Base-by-base conservation (phyloP, 2,797 vertebrate species). In the Cuculus canorus region DNA sequence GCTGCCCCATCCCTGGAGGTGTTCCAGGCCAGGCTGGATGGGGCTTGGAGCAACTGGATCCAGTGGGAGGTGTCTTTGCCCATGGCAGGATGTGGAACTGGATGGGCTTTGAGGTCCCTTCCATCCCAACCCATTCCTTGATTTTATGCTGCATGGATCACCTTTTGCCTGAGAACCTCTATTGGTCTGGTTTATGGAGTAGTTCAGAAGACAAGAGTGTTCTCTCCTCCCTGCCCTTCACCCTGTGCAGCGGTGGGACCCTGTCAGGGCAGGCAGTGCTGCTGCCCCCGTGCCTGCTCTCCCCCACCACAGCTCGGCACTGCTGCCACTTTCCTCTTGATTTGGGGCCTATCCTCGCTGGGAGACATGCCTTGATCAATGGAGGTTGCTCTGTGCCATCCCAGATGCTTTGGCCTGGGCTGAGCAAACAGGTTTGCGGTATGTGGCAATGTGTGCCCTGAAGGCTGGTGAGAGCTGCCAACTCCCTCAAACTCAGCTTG, bases 391-490 rank as follows among this genome's bases (percentile, higher is more conserved):
- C 54, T 14, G 32, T 82, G 66, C 69, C 68, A 35, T 37, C 28
- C 63, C 84, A 89, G 70, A 78, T 92, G 85, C 83, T 53, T 17
- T 65, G 77, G 65, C 80, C 50, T 7, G 28, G 57, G 79, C 85
- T 85, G 69, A 89, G 93, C 80, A 92, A 88, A 86, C 83, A 63
- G 59, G 66, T 92, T 85, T 96, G 68, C 4, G 64, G 65, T 79
- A 57, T 94, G 92, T 87, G 90, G 85, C 86, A 85, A 45, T 69
- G 88, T 2, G 4, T 17, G 45, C 92, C 75, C 91, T 13, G 77
- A 23, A 71, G 88, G 82, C 70, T 82, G 50, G 24, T 27, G 45
- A 65, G 72, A 81, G 60, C 88, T 83, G 84, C 77, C 93, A 94
- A 84, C 69, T 92, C 89, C 71, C 79, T 86, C 73, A 48, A 25